Evolutionary conservation across 2,113 vertebrate species (phyloP), one percentile per base, ranked within the genome.

Genomic region (Peromyscus californicus): DNA sequence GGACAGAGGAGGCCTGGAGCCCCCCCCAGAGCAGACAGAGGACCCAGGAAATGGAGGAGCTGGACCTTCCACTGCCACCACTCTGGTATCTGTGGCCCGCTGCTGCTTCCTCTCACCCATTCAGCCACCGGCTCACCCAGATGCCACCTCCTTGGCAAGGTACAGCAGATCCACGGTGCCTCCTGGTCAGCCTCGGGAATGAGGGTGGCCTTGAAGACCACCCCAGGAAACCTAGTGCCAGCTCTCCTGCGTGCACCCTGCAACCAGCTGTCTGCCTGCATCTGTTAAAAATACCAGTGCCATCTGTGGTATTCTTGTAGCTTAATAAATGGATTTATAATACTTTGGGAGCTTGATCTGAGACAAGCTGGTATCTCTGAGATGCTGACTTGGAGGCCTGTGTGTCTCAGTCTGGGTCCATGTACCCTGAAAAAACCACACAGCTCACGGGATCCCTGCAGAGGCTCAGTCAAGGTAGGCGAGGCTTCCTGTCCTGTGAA

Each of bases 251-350:
- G 1, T 2, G 7, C 79, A 65, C 57, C 72, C 78, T n/a, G 6
- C 42, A n/a, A 89, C 93, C 96, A 26, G 79, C 86, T 45, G 70
- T 36, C 93, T 67, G 57, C 72, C 48, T 5, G 39, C 7, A 2
- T 69, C 72, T 84, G 96, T 95, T 95, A 96, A 86, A 96, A 96
- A 97, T 78, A 97, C n/a, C 87, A 63, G 95, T 39, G 17, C 87
- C 94, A 87, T 92, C 90, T 91, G 94, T 19, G 42, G 89, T 63
- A 74, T 67, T 51, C 93, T 26, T 86, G 69, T 48, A 89, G 82
- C 82, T 86, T 85, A 95, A 91, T 94, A 90, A 85, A 76, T 76
- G 80, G 61, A 92, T 89, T 91, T 94, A 93, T 88, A 92, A 91
- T 7, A 63, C 3, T 5, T 48, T 65, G 15, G 90, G 78, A 61